Evolutionary conservation across 2,797 vertebrate species (phyloP).

Genomic region (Sylvilagus floridanus): DNA sequence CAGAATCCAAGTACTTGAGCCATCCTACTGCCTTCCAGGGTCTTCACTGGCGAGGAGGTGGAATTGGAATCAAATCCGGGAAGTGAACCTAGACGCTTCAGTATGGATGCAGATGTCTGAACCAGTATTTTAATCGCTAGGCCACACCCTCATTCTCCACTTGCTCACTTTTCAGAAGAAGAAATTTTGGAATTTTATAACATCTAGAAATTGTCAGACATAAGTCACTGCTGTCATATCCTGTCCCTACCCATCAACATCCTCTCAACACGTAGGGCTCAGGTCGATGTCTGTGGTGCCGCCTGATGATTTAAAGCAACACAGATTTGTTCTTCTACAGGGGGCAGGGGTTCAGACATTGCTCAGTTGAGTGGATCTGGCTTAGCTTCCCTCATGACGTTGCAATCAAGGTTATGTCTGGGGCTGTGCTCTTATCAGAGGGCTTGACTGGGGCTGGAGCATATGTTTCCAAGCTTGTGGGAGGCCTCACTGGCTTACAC

Average conservation of each 20-base stretch:
- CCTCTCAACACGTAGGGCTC: not conserved
- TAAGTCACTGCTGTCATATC: not conserved
- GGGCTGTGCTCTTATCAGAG: not conserved
- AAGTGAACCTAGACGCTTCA: too few relatives aligned
- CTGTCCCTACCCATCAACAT: fast-evolving
- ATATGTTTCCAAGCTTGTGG: not conserved
- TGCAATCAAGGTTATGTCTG: not conserved
- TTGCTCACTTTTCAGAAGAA: constrained; percentile 17
- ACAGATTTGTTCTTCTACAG: not conserved
- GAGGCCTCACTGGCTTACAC: not conserved
- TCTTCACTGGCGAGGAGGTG: too few relatives aligned
- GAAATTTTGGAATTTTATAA: not conserved
- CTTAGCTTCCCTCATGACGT: not conserved
- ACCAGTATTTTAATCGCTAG: too few relatives aligned
- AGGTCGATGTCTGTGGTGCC: fast-evolving
- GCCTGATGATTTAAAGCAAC: not conserved
- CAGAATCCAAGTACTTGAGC: too few relatives aligned
- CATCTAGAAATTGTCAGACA: not conserved
- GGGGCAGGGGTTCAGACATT: not conserved
- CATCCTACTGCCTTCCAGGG: too few relatives aligned
- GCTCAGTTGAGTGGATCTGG: not conserved
- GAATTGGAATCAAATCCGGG: too few relatives aligned
- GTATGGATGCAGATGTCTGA: too few relatives aligned
- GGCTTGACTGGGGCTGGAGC: too few relatives aligned
- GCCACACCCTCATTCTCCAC: too few relatives aligned